Evolutionary conservation across 2,113 vertebrate species (phyloP).

Genomic region (Heteronetta atricapilla): DNA sequence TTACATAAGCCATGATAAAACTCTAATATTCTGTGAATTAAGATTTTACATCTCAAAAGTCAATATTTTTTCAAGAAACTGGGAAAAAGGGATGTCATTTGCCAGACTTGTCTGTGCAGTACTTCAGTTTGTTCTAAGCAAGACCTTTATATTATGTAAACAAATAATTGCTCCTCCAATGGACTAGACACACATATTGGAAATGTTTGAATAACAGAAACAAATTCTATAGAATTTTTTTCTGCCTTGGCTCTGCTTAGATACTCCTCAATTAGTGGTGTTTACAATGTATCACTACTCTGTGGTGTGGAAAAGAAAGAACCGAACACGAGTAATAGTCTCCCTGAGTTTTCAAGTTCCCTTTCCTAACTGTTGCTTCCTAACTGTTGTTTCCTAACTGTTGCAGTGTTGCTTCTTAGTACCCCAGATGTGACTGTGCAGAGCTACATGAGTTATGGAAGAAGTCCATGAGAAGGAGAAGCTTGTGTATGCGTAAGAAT

Average conservation of each 20-base stretch:
- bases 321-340: background rate
- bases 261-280: accelerated
- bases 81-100: background rate
- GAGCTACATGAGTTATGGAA: background rate
- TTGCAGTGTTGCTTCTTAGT: background rate
- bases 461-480: background rate
- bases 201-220: background rate
- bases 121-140: background rate
- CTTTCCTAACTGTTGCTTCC: background rate
- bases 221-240: background rate
- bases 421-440: background rate
- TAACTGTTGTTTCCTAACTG: background rate
- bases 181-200: background rate
- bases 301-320: background rate
- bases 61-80: background rate
- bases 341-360: background rate
- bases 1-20: background rate
- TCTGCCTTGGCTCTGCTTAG: background rate
- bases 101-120: background rate
- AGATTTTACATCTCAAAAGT: background rate
- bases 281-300: background rate
- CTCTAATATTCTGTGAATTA: background rate
- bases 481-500: background rate
- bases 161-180: background rate
- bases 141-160: background rate